These are phyloP conservation scores for Ochropacha duplaris DNA, from an alignment of 2,888 invertebrate genomes.

Conservation along the genomic window DNA sequence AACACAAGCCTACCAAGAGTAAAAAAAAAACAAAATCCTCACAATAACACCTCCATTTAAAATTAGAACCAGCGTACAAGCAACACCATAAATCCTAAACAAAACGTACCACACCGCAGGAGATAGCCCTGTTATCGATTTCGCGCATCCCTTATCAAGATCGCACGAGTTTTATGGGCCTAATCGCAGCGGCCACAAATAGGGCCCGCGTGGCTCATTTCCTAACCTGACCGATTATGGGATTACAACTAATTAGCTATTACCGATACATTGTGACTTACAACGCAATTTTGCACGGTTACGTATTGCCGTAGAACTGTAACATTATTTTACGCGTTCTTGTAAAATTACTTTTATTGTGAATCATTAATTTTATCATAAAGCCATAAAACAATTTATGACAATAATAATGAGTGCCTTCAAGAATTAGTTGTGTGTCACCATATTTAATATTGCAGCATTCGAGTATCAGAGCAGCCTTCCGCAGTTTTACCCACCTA, in stretches of 20 bases:
- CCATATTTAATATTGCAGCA: too few species aligned
- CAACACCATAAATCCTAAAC: constrained; percentile 34
- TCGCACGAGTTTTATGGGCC: constrained; percentile 78
- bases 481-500: too few species aligned
- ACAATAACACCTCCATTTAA: neutral
- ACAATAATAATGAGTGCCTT: too few species aligned
- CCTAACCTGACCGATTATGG: constrained; percentile 80
- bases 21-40: neutral
- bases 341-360: neutral
- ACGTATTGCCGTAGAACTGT: constrained; percentile 5
- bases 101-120: constrained; percentile 12
- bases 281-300: constrained; percentile 46
- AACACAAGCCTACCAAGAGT: too few species aligned
- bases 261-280: constrained; percentile 68
- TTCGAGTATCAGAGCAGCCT: too few species aligned
- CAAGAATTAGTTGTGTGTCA: too few species aligned
- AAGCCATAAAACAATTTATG: too few species aligned
- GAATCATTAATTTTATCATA: too few species aligned
- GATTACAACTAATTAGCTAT: constrained; percentile 81
- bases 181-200: constrained; percentile 76
- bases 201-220: constrained; percentile 76
- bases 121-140: constrained; percentile 48
- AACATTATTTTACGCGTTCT: neutral
- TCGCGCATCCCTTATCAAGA: constrained; percentile 78
- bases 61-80: constrained; percentile 15